phyloP scores from a whole-genome alignment of 2,113 vertebrate species.

The Blennius ocellaris region DNA sequence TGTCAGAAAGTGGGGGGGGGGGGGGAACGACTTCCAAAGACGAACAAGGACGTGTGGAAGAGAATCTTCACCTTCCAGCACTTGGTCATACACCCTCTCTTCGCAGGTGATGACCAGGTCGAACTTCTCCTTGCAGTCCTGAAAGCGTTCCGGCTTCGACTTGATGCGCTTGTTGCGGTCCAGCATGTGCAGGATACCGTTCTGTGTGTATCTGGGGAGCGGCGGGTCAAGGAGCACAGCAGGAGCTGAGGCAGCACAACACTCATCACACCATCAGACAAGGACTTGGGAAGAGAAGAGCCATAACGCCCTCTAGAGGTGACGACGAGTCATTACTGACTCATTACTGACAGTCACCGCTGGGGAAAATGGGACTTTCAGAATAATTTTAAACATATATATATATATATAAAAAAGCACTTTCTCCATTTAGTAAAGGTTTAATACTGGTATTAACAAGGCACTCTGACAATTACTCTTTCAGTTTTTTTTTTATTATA shows the following conservation, averaged over 20 bases:
- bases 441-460: constrained; percentile 1
- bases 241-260: constrained; percentile 12
- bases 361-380: neutral
- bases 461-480: neutral
- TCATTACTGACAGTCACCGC: neutral
- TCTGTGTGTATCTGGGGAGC: constrained; percentile 95
- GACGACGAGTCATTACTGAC: neutral
- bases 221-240: constrained; percentile 87
- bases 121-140: constrained; percentile 96
- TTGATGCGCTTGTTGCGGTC: constrained; percentile 99
- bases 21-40: too few species aligned
- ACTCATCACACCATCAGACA: neutral
- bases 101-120: constrained; percentile 98
- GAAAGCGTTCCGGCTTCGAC: constrained; percentile 94
- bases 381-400: neutral
- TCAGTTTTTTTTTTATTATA: neutral
- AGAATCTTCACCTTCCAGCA: constrained; percentile 93
- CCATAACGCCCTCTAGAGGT: constrained; percentile 58
- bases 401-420: neutral
- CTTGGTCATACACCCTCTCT: constrained; percentile 98
- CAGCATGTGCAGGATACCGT: constrained; percentile 98
- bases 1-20: too few species aligned
- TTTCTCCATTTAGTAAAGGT: neutral
- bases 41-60: too few species aligned
- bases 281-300: neutral